Evolutionary conservation across 2,888 invertebrate species (phyloP), one percentile per base, ranked within the genome.

Genomic region (Chromoteleia sp.): DNA sequence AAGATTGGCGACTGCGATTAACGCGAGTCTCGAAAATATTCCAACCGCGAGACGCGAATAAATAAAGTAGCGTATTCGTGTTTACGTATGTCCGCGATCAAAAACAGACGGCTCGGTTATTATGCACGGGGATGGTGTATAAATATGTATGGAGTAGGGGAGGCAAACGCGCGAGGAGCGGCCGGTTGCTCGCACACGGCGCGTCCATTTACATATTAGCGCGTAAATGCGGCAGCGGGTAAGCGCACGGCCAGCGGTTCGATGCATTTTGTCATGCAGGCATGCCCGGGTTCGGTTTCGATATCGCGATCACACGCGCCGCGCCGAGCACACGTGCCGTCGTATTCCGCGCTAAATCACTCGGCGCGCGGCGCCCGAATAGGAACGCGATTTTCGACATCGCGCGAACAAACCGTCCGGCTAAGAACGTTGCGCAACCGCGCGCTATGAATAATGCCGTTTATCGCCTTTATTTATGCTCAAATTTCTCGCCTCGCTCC

Each of bases 121-220:
- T 71, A 71, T 59, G 50, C 61, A 50, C 59, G 52, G 39, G 50
- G 61, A 71, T 48, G 71, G 50, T 29, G 71, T 61, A 71, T 71
- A 71, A 71, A 71, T 71, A 29, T 29, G n/a, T n/a, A 29, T 29
- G 29, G 29, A 29, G 8, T 3, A 29, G 29, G 29, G 29, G 8
- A 5, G 29, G 8, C 29, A 29, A 29, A 29, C n/a, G n/a, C n/a
- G n/a, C n/a, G n/a, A n/a, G n/a, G n/a, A n/a, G n/a, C n/a, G n/a
- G n/a, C n/a, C n/a, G n/a, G n/a, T n/a, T n/a, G n/a, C n/a, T n/a
- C n/a, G n/a, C n/a, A n/a, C n/a, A n/a, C n/a, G n/a, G n/a, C n/a
- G n/a, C n/a, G n/a, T n/a, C n/a, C n/a, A n/a, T n/a, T n/a, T n/a
- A n/a, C 61, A 74, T 63, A 74, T 63, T 63, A 54, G 45, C 43